Evolutionary conservation across 1,140 invertebrate genomes (phyloP), one percentile per base, ranked within the genome.

Genomic region (Dreissena rostriformis): DNA sequence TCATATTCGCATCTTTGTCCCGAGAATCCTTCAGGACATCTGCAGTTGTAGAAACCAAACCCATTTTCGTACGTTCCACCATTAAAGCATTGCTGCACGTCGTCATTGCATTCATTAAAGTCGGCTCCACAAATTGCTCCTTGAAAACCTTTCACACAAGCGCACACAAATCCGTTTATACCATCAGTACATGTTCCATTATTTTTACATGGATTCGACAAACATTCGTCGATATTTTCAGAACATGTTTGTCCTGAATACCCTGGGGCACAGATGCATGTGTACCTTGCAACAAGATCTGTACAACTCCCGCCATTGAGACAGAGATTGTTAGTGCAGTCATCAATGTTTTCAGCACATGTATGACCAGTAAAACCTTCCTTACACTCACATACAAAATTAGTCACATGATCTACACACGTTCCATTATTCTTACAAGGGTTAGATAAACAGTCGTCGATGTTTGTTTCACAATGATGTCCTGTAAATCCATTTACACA

Each of bases 1-100:
- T 99, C 94, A 88, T 99, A 96, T 55, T 98, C 97, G 92, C 99
- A 99, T 79, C 97, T 96, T 88, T 99, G 97, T 90, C 98, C 51
- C n/a, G 55, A 12, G 94, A 96, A 98, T 55, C 97, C 97, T 0
- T 96, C 95, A 24, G 96, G 6, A 39, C 76, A 75, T 14, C 5
- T 52, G 28, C 77, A 81, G 22, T 4, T 19, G 52, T 63, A 75
- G 15, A 22, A 26, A 11, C 53, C 22, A 12, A 39, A 19, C 24
- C 22, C 26, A 65, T 83, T 73, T 17, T 28, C 17, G 28, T 72
- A 83, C 0, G 81, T 83, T 19, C 72, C 81, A 51, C 67, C 15
- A 39, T 75, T 55, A 24, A 26, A n/a, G 29, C 81, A 83, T 15
- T 29, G 87, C 49, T 39, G 87, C 49, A 29, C 55, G n/a, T 51